These are phyloP conservation scores for Mus pahari DNA, from an alignment of 2,113 vertebrate species.

Conservation along the genomic window DNA sequence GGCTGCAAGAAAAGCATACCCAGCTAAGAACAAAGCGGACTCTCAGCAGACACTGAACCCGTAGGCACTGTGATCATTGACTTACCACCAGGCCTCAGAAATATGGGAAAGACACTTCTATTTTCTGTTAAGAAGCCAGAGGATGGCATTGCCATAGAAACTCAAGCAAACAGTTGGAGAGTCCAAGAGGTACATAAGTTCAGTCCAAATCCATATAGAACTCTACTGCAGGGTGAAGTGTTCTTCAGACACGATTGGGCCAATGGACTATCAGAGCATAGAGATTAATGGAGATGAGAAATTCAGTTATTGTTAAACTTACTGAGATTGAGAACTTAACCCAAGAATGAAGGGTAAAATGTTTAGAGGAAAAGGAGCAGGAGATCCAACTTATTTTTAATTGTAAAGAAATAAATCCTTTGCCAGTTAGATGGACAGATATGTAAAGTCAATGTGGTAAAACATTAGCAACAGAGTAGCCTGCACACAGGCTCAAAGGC, in stretches of 20 bases:
- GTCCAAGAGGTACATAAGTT: not conserved
- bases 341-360: not conserved
- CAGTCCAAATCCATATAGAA: not conserved
- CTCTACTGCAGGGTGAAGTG: not conserved
- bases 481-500: not conserved
- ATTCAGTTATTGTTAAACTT: not conserved
- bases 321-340: not conserved
- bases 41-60: not conserved
- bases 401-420: not conserved
- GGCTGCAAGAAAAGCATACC: not conserved
- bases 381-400: constrained; percentile 31
- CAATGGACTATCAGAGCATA: not conserved
- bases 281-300: not conserved
- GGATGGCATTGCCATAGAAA: not conserved
- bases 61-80: not conserved
- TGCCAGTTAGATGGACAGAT: not conserved
- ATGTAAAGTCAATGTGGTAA: not conserved
- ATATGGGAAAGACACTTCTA: not conserved
- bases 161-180: not conserved
- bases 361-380: not conserved
- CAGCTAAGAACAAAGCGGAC: not conserved
- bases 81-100: not conserved
- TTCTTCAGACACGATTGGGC: not conserved
- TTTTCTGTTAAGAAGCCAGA: not conserved
- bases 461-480: constrained; percentile 20